Evolutionary conservation across 2,113 vertebrate species (phyloP).

Genomic region (Fregata magnificens): DNA sequence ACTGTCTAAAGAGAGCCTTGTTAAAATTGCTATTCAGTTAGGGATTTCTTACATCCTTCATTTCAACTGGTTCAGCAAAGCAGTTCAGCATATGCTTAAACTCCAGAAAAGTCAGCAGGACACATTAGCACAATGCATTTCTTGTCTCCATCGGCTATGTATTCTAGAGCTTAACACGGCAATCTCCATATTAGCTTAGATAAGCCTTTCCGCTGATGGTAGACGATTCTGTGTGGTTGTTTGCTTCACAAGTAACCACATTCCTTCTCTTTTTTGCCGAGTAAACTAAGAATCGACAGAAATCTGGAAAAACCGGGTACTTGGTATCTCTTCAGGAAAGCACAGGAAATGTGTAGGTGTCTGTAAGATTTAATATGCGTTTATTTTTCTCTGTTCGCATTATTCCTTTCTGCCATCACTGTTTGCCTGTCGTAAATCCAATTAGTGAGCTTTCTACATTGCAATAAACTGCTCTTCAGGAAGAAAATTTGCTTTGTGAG

Average conservation of each 20-base stretch:
- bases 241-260: background rate
- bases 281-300: background rate
- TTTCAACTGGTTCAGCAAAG: background rate
- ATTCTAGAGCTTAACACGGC: background rate
- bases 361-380: slow-evolving; percentile 22
- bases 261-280: background rate
- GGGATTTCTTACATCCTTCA: background rate
- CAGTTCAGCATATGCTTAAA: background rate
- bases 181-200: background rate
- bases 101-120: background rate
- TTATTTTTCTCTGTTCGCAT: slow-evolving; percentile 5
- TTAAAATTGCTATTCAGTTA: background rate
- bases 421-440: slow-evolving; percentile 31
- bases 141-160: accelerated
- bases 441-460: slow-evolving; percentile 35
- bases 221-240: background rate
- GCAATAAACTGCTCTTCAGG: slow-evolving; percentile 30
- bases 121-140: background rate
- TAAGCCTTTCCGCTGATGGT: background rate
- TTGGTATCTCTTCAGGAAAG: background rate
- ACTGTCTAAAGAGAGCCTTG: background rate
- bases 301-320: background rate
- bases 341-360: background rate
- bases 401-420: background rate
- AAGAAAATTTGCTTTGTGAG: slow-evolving; percentile 42